Conservation (phyloP, 2,113 vertebrate genomes). For the Megalops atlanticus region DNA sequence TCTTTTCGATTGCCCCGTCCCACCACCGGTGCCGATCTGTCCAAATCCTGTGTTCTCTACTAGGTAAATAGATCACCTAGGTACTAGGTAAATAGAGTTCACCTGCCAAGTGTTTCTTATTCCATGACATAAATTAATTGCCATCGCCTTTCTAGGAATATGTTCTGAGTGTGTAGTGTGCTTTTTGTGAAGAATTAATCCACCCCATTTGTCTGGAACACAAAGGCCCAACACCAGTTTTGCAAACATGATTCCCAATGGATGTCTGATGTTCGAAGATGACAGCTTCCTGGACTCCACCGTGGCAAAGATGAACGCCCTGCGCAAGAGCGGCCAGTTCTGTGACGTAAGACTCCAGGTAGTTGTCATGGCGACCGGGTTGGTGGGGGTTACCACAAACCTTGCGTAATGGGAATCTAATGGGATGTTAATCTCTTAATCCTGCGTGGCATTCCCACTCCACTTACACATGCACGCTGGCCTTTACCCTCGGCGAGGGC, state of each 20-base stretch:
- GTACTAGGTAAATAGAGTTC: neutral
- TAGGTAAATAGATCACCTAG: slow-evolving; percentile 20
- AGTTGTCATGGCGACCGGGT: slow-evolving; percentile 30
- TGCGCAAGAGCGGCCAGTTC: slow-evolving; percentile 98
- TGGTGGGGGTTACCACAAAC: neutral
- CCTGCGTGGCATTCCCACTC: neutral
- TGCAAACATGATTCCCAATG: slow-evolving; percentile 93
- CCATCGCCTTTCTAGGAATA: neutral
- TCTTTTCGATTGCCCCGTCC: neutral
- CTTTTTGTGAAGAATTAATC: neutral
- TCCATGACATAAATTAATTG: neutral
- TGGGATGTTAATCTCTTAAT: neutral
- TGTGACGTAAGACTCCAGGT: slow-evolving; percentile 98
- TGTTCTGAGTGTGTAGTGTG: neutral
- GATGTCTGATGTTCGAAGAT: slow-evolving; percentile 97
- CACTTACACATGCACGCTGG: too few species aligned
- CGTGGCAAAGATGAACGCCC: slow-evolving; percentile 97
- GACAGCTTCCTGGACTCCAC: slow-evolving; percentile 97
- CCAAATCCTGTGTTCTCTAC: neutral
- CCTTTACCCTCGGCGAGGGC: too few species aligned
- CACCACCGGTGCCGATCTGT: neutral
- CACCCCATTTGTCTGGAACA: too few species aligned
- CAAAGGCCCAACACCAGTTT: slow-evolving; percentile 48
- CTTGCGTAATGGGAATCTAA: neutral
- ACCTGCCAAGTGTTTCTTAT: neutral